Evolutionary conservation across 2,113 vertebrate genomes (phyloP), one percentile per base, ranked within the genome.

Genomic region (Gallinago media): DNA sequence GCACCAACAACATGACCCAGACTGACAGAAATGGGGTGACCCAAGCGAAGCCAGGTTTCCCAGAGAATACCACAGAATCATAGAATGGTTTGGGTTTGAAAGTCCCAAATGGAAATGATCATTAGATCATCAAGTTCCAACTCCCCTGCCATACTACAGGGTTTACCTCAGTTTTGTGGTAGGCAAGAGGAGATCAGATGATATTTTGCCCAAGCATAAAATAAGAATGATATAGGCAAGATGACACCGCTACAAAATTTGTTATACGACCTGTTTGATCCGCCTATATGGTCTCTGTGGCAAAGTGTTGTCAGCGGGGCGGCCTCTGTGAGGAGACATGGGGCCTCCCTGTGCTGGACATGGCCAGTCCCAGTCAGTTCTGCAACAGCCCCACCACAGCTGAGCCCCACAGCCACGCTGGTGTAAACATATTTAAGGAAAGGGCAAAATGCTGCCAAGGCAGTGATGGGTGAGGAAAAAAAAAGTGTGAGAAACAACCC

Each of bases 211-310:
- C 29, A 40, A 67, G 19, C 13, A 49, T n/a, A 76, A 49, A 25
- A 76, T 34, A 20, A 49, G 15, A 40, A 66, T 15, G n/a, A 38
- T 6, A 47, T 1, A 36, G 7, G 22, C n/a, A 38, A 38, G 14
- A n/a, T 58, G n/a, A 23, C 9, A 5, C 22, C 27, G 25, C 22
- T 38, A 14, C 26, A 65, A 65, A 38, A 27, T 26, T 29, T 31
- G 32, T 29, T 34, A 26, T 21, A 27, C 8, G 26, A 47, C n/a
- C 26, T 2, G n/a, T 6, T 65, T 55, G 46, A 55, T 26, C 27
- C 6, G 8, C 1, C 2, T 36, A 7, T 21, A 46, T 26, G 18
- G 40, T 38, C 50, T 56, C 5, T 0, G n/a, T 7, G 27, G 47
- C 21, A 26, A 74, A 59, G 27, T 32, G n/a, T 3, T 40, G 34